phyloP scores from a whole-genome alignment of 2,113 vertebrate genomes.

The Acrocephalus arundinaceus region DNA sequence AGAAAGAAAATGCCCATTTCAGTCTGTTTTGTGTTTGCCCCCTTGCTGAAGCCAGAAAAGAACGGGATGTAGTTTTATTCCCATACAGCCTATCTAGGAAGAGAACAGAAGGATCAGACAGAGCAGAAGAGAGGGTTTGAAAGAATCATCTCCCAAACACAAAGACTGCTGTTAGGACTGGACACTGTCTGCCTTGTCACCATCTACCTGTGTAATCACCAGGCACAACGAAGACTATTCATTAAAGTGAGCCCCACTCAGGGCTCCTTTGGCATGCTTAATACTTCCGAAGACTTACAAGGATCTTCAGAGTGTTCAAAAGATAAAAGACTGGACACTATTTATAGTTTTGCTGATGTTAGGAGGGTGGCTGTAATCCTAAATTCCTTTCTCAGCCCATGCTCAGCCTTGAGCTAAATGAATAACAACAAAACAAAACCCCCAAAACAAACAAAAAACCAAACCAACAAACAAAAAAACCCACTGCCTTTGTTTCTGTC shows the following conservation, averaged over 20 bases:
- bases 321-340: slow-evolving; percentile 19
- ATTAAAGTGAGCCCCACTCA: neutral
- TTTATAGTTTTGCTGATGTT: slow-evolving; percentile 40
- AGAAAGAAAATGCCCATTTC: neutral
- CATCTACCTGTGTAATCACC: slow-evolving; percentile 24
- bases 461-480: slow-evolving; percentile 3
- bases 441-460: slow-evolving; percentile 52
- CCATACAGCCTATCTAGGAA: neutral
- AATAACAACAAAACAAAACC: neutral
- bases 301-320: neutral
- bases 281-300: slow-evolving; percentile 4
- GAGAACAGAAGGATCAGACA: neutral
- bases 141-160: slow-evolving; percentile 9
- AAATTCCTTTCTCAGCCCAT: slow-evolving; percentile 12
- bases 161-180: neutral
- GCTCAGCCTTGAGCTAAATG: neutral
- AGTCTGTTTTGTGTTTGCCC: neutral
- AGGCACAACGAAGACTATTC: slow-evolving; percentile 17
- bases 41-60: neutral
- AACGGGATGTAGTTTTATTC: neutral
- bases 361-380: neutral
- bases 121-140: neutral
- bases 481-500: slow-evolving; percentile 3
- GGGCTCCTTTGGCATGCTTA: neutral
- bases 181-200: slow-evolving; percentile 32